Conservation (phyloP, 2,888 invertebrate species). For the Keiferia lycopersicella region DNA sequence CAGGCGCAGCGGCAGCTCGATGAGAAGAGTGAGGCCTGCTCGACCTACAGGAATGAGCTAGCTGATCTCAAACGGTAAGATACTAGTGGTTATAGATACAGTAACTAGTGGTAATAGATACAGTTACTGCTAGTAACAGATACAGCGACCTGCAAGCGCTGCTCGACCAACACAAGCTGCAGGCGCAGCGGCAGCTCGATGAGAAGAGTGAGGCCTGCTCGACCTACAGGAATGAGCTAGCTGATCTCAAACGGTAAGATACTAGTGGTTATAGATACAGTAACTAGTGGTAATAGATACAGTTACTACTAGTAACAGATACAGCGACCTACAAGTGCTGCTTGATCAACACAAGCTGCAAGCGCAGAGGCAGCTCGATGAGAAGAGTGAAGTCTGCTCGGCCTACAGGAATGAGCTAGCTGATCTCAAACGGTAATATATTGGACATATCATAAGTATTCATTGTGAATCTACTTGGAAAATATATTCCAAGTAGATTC, state of each 20-base stretch:
- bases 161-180: constrained; percentile 64
- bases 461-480: too few species aligned
- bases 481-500: too few species aligned
- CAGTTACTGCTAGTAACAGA: too few species aligned
- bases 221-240: constrained; percentile 60
- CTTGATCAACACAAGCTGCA: constrained; percentile 46
- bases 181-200: constrained; percentile 59
- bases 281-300: too few species aligned
- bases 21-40: constrained; percentile 49
- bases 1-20: constrained; percentile 62
- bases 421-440: constrained; percentile 57
- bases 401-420: constrained; percentile 63
- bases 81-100: constrained; percentile 58
- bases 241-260: constrained; percentile 58
- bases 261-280: too few species aligned
- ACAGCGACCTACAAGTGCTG: too few species aligned
- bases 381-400: constrained; percentile 48
- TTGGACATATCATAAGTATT: too few species aligned
- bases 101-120: constrained; percentile 68
- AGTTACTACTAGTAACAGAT: too few species aligned
- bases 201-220: constrained; percentile 51
- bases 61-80: constrained; percentile 60
- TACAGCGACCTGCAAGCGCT: too few species aligned
- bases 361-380: constrained; percentile 58
- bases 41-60: constrained; percentile 59